Conservation (phyloP, 2,888 invertebrate genomes). For the Thyatira batis region DNA sequence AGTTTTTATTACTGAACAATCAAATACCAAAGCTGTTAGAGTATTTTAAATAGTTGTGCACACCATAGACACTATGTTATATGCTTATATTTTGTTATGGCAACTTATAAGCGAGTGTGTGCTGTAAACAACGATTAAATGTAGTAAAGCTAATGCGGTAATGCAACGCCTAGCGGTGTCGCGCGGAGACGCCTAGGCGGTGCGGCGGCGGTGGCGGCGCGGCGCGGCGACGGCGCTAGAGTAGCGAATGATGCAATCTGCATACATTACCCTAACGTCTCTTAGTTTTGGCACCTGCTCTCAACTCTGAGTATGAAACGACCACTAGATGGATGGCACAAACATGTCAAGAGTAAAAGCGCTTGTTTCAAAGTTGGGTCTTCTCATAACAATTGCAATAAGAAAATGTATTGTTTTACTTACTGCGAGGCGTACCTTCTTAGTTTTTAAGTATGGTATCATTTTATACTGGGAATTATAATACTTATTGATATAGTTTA, state of each 20-base stretch:
- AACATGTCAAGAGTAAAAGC: conserved; percentile 70
- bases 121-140: conserved; percentile 40
- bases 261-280: conserved; percentile 80
- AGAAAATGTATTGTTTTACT: conserved; percentile 46
- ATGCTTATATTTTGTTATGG: not conserved
- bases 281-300: conserved; percentile 81
- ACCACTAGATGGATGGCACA: conserved; percentile 68
- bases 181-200: conserved; percentile 10
- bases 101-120: not conserved
- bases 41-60: not conserved
- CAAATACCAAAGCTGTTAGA: too few relatives aligned
- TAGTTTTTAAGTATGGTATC: too few relatives aligned
- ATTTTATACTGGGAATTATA: not conserved
- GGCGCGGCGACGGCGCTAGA: conserved; percentile 25
- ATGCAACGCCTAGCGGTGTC: conserved; percentile 31
- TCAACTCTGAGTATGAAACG: conserved; percentile 49
- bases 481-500: too few relatives aligned
- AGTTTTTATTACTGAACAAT: too few relatives aligned
- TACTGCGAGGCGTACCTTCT: conserved; percentile 21
- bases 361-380: conserved; percentile 58
- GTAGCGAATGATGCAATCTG: conserved; percentile 77
- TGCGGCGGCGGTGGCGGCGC: too few relatives aligned
- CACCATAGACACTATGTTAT: not conserved
- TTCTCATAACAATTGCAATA: conserved; percentile 42
- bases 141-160: conserved; percentile 62